phyloP scores from a whole-genome alignment of 1,140 invertebrate species.

The Aradophagus sp. region DNA sequence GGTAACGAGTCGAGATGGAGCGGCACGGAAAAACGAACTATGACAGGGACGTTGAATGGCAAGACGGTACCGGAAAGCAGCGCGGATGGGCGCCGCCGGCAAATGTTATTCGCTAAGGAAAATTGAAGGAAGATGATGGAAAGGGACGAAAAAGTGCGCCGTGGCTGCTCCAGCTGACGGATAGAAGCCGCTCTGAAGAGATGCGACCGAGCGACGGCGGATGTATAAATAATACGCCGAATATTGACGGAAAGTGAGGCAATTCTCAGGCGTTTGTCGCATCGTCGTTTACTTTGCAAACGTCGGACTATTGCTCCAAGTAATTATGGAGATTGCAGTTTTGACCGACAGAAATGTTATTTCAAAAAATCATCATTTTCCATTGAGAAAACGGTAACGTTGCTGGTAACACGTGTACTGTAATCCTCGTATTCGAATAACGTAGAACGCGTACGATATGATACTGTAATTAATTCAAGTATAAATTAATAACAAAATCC shows the following conservation, averaged over 20 bases:
- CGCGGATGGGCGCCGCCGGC: constrained; percentile 16
- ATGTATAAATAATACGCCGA: constrained; percentile 16
- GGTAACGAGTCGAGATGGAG: constrained; percentile 29
- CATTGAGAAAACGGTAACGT: not conserved
- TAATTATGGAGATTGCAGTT: no score
- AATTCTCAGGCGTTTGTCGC: not conserved
- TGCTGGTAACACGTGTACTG: not conserved
- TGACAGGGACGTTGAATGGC: constrained; percentile 32
- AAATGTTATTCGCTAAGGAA: constrained; percentile 35
- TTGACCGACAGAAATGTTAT: no score
- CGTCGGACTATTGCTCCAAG: no score
- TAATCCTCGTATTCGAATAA: no score
- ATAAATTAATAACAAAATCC: no score
- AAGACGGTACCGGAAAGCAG: constrained; percentile 19
- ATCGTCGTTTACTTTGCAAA: not conserved
- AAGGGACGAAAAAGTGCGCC: constrained; percentile 28
- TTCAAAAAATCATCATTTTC: no score
- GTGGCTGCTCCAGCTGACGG: constrained; percentile 23
- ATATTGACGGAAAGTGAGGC: constrained; percentile 19
- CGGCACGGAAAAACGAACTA: constrained; percentile 19
- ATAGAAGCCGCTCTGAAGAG: constrained; percentile 20
- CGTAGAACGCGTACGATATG: no score
- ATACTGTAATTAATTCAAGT: no score
- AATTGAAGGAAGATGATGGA: constrained; percentile 37
- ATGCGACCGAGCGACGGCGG: constrained; percentile 21